Percentiles rank a stretch among this genome's conserved stretches.
Evolutionary conservation across 2,888 invertebrate species (phyloP).

Genomic region (Acanthosepion lycidas): DNA sequence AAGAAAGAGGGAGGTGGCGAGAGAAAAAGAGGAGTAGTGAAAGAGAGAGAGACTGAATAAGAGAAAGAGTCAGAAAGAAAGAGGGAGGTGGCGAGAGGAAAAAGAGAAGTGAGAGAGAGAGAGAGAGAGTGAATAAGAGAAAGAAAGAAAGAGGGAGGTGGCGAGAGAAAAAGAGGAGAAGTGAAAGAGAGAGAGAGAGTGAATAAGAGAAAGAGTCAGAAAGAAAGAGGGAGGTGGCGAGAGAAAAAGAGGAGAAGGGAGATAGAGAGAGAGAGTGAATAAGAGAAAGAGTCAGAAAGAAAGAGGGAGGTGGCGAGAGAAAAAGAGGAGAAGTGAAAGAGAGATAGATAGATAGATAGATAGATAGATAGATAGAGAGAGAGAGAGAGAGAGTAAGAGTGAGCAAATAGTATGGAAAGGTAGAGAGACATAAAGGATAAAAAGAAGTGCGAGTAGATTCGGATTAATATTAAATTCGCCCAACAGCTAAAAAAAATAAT

Average conservation of each 20-base stretch:
- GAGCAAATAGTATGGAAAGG: background rate
- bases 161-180: no score
- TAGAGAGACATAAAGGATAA: background rate
- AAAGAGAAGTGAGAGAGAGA: background rate
- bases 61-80: background rate
- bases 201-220: background rate
- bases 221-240: background rate
- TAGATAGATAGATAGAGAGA: background rate
- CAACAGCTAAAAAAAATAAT: no score
- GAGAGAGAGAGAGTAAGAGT: background rate
- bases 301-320: background rate
- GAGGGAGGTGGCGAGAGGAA: background rate
- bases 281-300: background rate
- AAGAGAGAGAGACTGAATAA: background rate
- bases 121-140: no score
- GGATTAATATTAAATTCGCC: no score
- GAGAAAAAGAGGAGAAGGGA: background rate
- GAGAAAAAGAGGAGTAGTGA: background rate
- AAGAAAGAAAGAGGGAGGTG: no score
- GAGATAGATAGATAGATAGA: background rate
- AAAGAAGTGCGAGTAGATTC: background rate
- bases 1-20: background rate
- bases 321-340: background rate
- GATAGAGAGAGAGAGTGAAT: background rate
- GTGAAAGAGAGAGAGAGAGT: background rate